phyloP scores from a whole-genome alignment of 2,888 invertebrate species.

The Melanophora roralis region DNA sequence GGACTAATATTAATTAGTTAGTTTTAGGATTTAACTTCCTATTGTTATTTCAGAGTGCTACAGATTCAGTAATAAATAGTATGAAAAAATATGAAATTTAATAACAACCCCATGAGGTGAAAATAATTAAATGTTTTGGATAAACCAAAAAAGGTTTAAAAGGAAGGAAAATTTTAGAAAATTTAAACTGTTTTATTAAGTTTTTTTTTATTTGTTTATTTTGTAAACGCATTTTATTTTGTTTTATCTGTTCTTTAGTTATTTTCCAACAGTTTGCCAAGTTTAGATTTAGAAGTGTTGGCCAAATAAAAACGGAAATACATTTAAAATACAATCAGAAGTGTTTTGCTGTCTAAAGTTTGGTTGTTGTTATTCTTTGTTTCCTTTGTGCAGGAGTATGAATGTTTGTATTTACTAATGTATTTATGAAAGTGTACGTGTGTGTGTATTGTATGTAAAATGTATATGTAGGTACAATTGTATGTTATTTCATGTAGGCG shows the following conservation, averaged over 20 bases:
- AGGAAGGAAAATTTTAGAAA: too few relatives aligned
- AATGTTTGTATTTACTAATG: background rate
- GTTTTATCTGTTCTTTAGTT: background rate
- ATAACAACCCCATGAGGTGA: too few relatives aligned
- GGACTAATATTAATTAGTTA: too few relatives aligned
- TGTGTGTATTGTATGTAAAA: background rate
- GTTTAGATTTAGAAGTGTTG: slow-evolving; percentile 55
- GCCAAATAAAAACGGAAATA: slow-evolving; percentile 62
- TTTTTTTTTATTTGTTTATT: background rate
- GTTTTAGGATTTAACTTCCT: too few relatives aligned
- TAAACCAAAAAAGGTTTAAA: too few relatives aligned
- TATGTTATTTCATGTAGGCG: background rate
- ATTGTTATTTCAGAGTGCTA: too few relatives aligned
- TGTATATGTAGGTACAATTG: background rate
- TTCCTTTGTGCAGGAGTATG: slow-evolving; percentile 30
- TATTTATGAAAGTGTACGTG: background rate
- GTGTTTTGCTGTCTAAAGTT: slow-evolving; percentile 56
- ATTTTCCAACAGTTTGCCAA: slow-evolving; percentile 28
- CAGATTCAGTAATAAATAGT: too few relatives aligned
- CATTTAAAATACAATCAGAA: slow-evolving; percentile 62
- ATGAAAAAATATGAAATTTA: too few relatives aligned
- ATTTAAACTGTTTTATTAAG: too few relatives aligned
- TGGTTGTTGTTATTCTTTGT: slow-evolving; percentile 19
- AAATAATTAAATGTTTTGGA: too few relatives aligned
- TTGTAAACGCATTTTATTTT: slow-evolving; percentile 35